Base-by-base conservation (phyloP, 2,888 invertebrate genomes). In the Sphaerophoria taeniata region DNA sequence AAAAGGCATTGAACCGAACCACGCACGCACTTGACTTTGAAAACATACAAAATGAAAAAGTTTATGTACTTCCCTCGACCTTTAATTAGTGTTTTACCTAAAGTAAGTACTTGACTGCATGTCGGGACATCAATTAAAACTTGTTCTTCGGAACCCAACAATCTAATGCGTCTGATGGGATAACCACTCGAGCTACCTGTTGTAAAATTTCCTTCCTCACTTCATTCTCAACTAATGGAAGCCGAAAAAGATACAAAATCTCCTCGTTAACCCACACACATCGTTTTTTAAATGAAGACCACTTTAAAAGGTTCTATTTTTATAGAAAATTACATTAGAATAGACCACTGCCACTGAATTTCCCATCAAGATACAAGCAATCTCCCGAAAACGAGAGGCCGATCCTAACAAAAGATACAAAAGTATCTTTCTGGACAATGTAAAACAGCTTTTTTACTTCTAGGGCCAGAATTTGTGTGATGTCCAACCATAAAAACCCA, bases 81-180 rank as follows among this genome's bases (percentile, higher is more conserved):
- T 53, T 53, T 51, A 71, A 81, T 81, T 81, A 55, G 81, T 81
- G 39, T 36, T 39, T 65, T 72, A 60, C 9, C 43, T n/a, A 14
- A 43, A 39, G 31, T 36, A 31, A 65, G 53, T 67, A 71, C 76
- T 81, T 76, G 56, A 24, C 55, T 60, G 70, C 70, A 78, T 78
- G 83, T 83, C 83, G 74, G 70, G 78, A 83, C 78, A 53, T 71
- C 79, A 75, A 83, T 79, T 79, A 74, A 16, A 31, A 31, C 60
- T 16, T 47, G 51, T 55, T 49, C 61, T 58, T 56, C 4, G 3
- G 2, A 3, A 33, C n/a, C 9, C 14, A 16, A 6, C 11, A 6
- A 7, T 14, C 11, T 11, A 12, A 69, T 77, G 72, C 67, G 73
- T n/a, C 70, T 73, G 24, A 24, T 24, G 24, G 61, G 47, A 47